Percentiles rank a stretch among this genome's conserved stretches.
Conservation (phyloP, 1,140 invertebrate species). For the Neodiprion fabricii region DNA sequence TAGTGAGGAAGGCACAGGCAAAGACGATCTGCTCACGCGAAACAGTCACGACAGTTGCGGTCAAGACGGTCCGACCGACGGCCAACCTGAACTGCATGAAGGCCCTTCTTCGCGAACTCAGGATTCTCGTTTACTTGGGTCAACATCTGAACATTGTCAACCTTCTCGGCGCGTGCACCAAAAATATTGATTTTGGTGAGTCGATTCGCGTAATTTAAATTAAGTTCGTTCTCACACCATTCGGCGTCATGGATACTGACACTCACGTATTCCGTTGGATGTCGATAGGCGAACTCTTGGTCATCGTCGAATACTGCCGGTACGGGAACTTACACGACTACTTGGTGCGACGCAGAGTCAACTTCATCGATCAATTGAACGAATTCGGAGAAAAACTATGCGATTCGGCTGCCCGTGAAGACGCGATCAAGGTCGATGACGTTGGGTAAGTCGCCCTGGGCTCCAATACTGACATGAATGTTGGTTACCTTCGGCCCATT, state of each 20-base stretch:
- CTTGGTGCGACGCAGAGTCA: slow-evolving; percentile 75
- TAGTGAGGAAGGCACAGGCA: slow-evolving; percentile 88
- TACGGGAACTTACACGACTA: slow-evolving; percentile 91
- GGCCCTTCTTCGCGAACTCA: slow-evolving; percentile 36
- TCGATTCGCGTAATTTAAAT: slow-evolving; percentile 53
- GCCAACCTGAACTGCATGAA: no score
- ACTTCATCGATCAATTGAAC: slow-evolving; percentile 84
- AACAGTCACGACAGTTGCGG: no score
- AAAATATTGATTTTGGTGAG: slow-evolving; percentile 82
- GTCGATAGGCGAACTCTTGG: slow-evolving; percentile 71
- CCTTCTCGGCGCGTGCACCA: slow-evolving; percentile 90
- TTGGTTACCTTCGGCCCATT: no score
- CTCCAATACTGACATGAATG: no score
- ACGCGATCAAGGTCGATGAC: no score
- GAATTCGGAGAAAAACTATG: no score
- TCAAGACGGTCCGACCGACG: no score
- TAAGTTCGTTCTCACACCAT: no score
- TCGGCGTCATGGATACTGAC: no score
- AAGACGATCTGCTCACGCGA: slow-evolving; percentile 34
- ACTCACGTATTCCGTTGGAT: slow-evolving; percentile 65
- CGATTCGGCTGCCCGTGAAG: no score
- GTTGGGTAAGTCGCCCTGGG: no score
- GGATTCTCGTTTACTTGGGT: slow-evolving; percentile 84
- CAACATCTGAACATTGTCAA: slow-evolving; percentile 96
- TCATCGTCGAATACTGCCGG: slow-evolving; percentile 82